A percentile compares a stretch with the other conserved stretches of the same genome.
Conservation (phyloP, 2,888 invertebrate species). For the Adineta ricciae region DNA sequence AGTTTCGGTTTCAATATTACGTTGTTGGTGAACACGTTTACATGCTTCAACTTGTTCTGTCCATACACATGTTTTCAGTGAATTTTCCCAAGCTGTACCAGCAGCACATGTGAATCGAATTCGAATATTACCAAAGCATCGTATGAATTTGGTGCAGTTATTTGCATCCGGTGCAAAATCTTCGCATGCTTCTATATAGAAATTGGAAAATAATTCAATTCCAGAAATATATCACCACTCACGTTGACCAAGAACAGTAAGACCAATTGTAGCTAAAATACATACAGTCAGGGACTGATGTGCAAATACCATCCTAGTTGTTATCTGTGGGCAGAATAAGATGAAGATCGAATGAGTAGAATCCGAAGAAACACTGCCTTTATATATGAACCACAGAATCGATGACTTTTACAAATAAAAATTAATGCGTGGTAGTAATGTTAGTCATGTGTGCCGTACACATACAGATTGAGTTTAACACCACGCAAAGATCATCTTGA, state of each 20-base stretch:
- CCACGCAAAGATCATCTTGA: not conserved
- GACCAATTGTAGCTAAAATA: not conserved
- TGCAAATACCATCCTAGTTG: not conserved
- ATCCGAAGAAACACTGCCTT: not conserved
- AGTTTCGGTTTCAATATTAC: not conserved
- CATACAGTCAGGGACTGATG: not conserved
- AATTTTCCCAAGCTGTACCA: conserved; percentile 13
- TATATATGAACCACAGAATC: not conserved
- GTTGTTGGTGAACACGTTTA: not conserved
- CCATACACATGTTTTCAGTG: not conserved
- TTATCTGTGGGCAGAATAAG: not conserved
- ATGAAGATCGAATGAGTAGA: not conserved
- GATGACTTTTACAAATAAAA: not conserved
- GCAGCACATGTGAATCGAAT: not conserved
- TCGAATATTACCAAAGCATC: not conserved
- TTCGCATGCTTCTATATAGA: not conserved
- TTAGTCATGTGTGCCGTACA: not conserved
- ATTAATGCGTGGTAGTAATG: not conserved
- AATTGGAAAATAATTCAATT: too few relatives aligned
- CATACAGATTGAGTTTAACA: not conserved
- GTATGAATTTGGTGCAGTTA: conserved; percentile 6
- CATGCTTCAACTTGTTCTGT: not conserved
- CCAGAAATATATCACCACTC: not conserved
- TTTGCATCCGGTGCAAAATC: not conserved
- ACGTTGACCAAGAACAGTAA: not conserved